Conservation (phyloP, 2,797 vertebrate species). For the Spea hammondii region DNA sequence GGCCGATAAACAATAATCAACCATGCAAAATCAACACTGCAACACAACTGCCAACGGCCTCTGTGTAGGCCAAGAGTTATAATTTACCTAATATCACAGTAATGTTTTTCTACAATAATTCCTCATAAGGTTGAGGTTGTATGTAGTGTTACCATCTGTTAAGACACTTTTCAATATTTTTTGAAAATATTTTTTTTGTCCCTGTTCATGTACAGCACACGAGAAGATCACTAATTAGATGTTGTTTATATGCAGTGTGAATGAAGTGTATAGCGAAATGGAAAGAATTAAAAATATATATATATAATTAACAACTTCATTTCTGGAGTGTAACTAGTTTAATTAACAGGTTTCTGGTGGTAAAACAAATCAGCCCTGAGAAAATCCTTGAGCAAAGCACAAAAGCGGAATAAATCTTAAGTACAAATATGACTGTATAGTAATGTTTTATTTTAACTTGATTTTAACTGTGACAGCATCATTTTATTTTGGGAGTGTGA, state of each 20-base stretch:
- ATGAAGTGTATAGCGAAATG: constrained; percentile 63
- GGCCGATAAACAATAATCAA: too few relatives aligned
- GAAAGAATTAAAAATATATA: constrained; percentile 55
- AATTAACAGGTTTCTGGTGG: constrained; percentile 63
- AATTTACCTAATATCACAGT: too few relatives aligned
- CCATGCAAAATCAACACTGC: too few relatives aligned
- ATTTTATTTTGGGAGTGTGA: not conserved
- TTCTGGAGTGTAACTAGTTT: constrained; percentile 58
- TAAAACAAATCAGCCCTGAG: constrained; percentile 55
- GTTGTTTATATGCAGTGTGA: constrained; percentile 64
- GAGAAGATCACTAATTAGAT: constrained; percentile 65
- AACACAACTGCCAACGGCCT: too few relatives aligned
- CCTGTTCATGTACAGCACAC: constrained; percentile 40
- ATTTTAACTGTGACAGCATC: not conserved
- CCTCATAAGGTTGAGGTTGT: not conserved
- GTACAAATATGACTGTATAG: constrained; percentile 31
- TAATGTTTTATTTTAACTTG: not conserved
- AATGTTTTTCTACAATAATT: not conserved
- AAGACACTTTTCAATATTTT: constrained; percentile 31
- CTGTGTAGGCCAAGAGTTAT: too few relatives aligned
- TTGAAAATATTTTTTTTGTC: constrained; percentile 52
- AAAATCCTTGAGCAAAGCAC: constrained; percentile 57
- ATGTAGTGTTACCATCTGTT: constrained; percentile 2
- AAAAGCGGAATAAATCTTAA: constrained; percentile 14
- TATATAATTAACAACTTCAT: constrained; percentile 52